These are phyloP conservation scores for Myotis yumanensis DNA, from an alignment of 2,113 vertebrate genomes.

Conservation along the genomic window DNA sequence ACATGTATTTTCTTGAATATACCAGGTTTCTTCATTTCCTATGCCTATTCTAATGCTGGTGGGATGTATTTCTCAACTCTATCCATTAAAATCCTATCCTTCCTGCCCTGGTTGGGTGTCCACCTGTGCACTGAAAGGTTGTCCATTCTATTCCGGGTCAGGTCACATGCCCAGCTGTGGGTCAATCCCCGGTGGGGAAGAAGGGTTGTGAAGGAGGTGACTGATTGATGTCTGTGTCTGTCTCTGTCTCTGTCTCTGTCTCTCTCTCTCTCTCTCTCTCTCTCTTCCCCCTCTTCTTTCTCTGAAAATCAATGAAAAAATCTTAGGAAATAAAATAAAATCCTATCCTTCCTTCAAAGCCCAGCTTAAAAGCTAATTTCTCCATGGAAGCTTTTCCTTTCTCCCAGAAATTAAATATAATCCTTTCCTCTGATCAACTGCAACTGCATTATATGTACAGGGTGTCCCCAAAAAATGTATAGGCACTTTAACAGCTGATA, in stretches of 20 bases:
- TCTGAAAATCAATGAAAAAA: too few relatives aligned
- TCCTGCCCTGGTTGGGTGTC: neutral
- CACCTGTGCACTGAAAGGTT: too few relatives aligned
- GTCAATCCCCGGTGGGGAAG: too few relatives aligned
- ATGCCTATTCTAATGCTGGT: neutral
- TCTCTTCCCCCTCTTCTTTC: too few relatives aligned
- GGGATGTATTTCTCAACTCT: neutral
- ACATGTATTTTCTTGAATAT: neutral
- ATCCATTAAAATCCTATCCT: neutral
- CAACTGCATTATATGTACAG: neutral
- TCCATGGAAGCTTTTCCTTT: neutral
- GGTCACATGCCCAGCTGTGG: too few relatives aligned
- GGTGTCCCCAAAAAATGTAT: neutral
- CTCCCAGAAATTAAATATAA: neutral
- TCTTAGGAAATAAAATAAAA: neutral
- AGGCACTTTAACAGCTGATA: too few relatives aligned
- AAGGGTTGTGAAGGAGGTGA: too few relatives aligned
- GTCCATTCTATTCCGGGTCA: too few relatives aligned
- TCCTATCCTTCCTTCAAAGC: neutral
- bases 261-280: too few relatives aligned
- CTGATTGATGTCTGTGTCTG: too few relatives aligned
- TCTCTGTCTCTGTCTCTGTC: too few relatives aligned
- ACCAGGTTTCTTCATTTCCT: neutral
- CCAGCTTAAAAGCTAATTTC: conserved; percentile 12
- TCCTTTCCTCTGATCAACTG: neutral